A percentile compares a stretch with the other conserved stretches of the same genome.
Evolutionary conservation across 2,113 vertebrate genomes (phyloP).

Genomic region (Lepus timidus): DNA sequence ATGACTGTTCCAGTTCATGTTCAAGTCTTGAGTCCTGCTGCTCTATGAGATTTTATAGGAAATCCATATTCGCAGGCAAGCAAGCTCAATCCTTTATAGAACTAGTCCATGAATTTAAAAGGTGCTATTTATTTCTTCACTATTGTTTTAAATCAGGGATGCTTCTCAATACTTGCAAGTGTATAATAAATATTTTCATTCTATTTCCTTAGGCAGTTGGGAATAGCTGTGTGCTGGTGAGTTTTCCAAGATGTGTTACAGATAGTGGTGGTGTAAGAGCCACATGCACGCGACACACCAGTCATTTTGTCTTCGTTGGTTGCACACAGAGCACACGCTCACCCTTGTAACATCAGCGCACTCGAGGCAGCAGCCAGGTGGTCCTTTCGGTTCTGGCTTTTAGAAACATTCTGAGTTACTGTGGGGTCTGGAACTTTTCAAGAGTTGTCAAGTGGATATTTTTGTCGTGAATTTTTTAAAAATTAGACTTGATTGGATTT

Average conservation of each 20-base stretch:
- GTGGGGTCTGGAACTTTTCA: conserved; percentile 27
- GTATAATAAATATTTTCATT: neutral
- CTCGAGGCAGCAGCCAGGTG: neutral
- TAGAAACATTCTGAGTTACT: neutral
- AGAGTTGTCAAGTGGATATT: neutral
- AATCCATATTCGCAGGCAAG: neutral
- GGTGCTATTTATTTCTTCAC: conserved; percentile 37
- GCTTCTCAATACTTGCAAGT: neutral
- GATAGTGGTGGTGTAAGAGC: neutral
- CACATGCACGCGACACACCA: neutral
- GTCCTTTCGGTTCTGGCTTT: neutral
- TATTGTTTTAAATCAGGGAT: neutral
- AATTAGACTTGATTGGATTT: neutral
- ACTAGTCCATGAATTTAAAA: neutral
- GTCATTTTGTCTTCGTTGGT: neutral
- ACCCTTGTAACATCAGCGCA: neutral
- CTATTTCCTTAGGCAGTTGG: neutral
- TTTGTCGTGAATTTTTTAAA: conserved; percentile 32
- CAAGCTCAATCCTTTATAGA: neutral
- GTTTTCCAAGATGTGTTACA: neutral
- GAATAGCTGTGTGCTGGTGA: neutral
- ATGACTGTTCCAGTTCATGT: neutral
- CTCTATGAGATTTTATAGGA: neutral
- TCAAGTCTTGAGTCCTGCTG: neutral
- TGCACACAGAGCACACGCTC: neutral